Evolutionary conservation across 1,140 invertebrate genomes (phyloP).

Genomic region (Pseudomyrmex flavicornis): DNA sequence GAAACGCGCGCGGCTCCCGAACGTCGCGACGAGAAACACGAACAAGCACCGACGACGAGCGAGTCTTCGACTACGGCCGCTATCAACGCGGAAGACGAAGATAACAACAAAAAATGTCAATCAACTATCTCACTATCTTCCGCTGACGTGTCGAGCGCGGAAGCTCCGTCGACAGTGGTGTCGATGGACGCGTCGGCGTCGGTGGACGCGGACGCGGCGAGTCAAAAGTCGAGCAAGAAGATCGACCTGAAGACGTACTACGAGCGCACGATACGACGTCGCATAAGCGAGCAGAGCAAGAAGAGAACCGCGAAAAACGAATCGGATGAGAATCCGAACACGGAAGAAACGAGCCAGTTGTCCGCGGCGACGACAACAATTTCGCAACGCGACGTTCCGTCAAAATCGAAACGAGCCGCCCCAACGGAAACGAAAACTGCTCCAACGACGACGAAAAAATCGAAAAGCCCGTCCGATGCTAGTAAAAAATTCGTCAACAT

Average conservation of each 20-base stretch:
- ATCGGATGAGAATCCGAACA: no score
- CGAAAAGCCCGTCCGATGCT: background rate
- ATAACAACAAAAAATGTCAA: background rate
- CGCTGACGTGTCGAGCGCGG: background rate
- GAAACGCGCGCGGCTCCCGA: background rate
- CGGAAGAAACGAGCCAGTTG: no score
- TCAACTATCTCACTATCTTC: no score
- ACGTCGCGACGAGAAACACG: background rate
- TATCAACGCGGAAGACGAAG: background rate
- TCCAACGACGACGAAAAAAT: conserved; percentile 6
- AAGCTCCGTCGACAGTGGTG: background rate
- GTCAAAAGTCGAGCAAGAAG: conserved; percentile 67
- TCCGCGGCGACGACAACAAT: no score
- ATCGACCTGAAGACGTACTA: conserved; percentile 82
- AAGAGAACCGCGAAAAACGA: conserved; percentile 20
- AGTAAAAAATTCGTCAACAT: conserved; percentile 75
- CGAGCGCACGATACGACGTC: conserved; percentile 75
- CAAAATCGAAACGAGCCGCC: background rate
- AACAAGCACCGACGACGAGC: background rate
- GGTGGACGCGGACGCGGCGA: background rate
- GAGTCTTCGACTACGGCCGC: background rate
- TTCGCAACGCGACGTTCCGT: no score
- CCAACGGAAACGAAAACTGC: background rate
- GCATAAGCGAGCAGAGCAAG: conserved; percentile 70
- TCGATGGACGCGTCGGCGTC: background rate